A percentile compares a stretch with the other conserved stretches of the same genome.
phyloP scores from a whole-genome alignment of 1,140 invertebrate species.

The Aethina tumida region DNA sequence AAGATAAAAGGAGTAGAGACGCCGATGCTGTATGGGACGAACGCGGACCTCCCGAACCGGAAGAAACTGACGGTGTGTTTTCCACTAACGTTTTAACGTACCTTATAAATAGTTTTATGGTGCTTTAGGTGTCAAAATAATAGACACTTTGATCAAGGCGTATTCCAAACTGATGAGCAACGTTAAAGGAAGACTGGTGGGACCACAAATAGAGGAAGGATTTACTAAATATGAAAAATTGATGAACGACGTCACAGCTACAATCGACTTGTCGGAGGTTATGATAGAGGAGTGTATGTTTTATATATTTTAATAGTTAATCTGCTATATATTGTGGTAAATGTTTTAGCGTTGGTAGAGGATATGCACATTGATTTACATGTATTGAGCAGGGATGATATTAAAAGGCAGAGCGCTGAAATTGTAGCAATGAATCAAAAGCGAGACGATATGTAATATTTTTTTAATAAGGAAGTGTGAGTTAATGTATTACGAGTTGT shows the following conservation, averaged over 20 bases:
- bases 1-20: slow-evolving; percentile 1
- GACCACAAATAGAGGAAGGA: slow-evolving; percentile 12
- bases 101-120: slow-evolving; percentile 2
- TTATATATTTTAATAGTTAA: neutral
- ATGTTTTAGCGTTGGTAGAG: slow-evolving; percentile 23
- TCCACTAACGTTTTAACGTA: neutral
- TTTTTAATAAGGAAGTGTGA: neutral
- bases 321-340: slow-evolving; percentile 1
- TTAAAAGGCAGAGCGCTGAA: slow-evolving; percentile 30
- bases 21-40: neutral
- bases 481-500: neutral
- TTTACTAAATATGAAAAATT: slow-evolving; percentile 23
- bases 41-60: slow-evolving; percentile 13
- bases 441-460: slow-evolving; percentile 9
- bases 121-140: slow-evolving; percentile 10
- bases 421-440: slow-evolving; percentile 21
- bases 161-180: slow-evolving; percentile 8
- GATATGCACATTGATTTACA: slow-evolving; percentile 24
- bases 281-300: slow-evolving; percentile 23
- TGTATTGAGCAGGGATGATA: slow-evolving; percentile 26
- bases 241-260: slow-evolving; percentile 14
- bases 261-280: slow-evolving; percentile 8
- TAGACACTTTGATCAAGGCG: slow-evolving; percentile 2
- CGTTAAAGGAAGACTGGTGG: neutral
- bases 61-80: slow-evolving; percentile 22